phyloP scores from a whole-genome alignment of 2,797 vertebrate genomes.

The Antennarius maculatus region DNA sequence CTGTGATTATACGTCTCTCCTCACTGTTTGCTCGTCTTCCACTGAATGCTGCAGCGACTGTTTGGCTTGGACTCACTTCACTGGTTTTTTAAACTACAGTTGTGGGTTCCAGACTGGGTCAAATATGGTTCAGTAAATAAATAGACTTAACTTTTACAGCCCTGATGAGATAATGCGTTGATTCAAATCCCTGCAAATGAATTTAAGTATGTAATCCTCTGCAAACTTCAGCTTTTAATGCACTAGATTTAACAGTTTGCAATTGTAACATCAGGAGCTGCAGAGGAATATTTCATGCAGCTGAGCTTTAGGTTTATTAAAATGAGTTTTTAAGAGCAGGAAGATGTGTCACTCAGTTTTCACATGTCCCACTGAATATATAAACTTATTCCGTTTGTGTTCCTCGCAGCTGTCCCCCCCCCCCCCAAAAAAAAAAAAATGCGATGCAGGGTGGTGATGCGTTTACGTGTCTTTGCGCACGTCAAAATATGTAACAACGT shows the following conservation, averaged over 20 bases:
- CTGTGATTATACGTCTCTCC: constrained; percentile 66
- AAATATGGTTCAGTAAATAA: constrained; percentile 71
- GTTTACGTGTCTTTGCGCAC: constrained; percentile 16
- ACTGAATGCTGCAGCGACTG: constrained; percentile 53
- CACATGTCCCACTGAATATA: neutral
- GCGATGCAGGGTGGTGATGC: constrained; percentile 9
- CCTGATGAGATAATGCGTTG: constrained; percentile 48
- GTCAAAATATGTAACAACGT: neutral
- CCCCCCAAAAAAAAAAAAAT: too few species aligned
- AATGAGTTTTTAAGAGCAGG: too few species aligned
- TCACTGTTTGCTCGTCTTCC: constrained; percentile 47
- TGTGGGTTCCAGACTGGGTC: constrained; percentile 65
- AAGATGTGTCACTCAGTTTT: neutral
- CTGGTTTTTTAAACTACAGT: constrained; percentile 57
- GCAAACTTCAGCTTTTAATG: constrained; percentile 30
- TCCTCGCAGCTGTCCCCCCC: neutral
- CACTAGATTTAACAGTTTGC: constrained; percentile 12
- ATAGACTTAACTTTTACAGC: constrained; percentile 48
- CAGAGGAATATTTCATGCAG: constrained; percentile 1
- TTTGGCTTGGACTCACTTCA: constrained; percentile 71
- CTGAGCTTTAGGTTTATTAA: too few species aligned
- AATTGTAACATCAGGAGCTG: constrained; percentile 21
- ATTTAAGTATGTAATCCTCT: constrained; percentile 41
- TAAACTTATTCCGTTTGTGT: neutral
- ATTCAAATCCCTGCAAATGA: constrained; percentile 43